Evolutionary conservation across 2,797 vertebrate species (phyloP).

Genomic region (Pelodytes ibericus): DNA sequence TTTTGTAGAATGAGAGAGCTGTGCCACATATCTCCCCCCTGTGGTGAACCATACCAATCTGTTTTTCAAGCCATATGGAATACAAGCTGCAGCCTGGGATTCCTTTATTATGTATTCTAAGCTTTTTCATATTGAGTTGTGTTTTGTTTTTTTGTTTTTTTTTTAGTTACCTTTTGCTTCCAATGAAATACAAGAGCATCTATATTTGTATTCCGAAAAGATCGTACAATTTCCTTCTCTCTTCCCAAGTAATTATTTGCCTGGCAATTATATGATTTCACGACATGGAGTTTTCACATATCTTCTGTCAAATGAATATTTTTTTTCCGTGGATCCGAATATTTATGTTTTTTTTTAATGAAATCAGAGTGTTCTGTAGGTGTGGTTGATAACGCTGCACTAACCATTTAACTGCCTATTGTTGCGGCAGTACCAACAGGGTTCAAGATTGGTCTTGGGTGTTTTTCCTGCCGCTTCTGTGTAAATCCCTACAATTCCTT

Average conservation of each 20-base stretch:
- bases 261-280: constrained; percentile 6
- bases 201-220: not conserved
- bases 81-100: constrained; percentile 17
- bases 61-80: constrained; percentile 37
- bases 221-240: not conserved
- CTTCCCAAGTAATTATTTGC: constrained; percentile 8
- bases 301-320: too few species aligned
- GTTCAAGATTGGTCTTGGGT: too few species aligned
- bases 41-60: constrained; percentile 33
- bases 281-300: not conserved
- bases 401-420: too few species aligned
- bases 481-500: too few species aligned
- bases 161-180: constrained; percentile 7
- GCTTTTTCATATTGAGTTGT: constrained; percentile 2
- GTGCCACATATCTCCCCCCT: constrained; percentile 24
- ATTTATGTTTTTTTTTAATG: too few species aligned
- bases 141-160: not conserved
- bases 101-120: constrained; percentile 30
- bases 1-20: constrained; percentile 23
- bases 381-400: too few species aligned
- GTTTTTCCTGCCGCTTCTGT: too few species aligned
- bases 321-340: too few species aligned
- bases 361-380: too few species aligned
- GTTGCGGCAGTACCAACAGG: too few species aligned
- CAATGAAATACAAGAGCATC: not conserved